A percentile compares a stretch with the other conserved stretches of the same genome.
Conservation (phyloP, 2,113 vertebrate genomes). For the Chloroceryle aenea region DNA sequence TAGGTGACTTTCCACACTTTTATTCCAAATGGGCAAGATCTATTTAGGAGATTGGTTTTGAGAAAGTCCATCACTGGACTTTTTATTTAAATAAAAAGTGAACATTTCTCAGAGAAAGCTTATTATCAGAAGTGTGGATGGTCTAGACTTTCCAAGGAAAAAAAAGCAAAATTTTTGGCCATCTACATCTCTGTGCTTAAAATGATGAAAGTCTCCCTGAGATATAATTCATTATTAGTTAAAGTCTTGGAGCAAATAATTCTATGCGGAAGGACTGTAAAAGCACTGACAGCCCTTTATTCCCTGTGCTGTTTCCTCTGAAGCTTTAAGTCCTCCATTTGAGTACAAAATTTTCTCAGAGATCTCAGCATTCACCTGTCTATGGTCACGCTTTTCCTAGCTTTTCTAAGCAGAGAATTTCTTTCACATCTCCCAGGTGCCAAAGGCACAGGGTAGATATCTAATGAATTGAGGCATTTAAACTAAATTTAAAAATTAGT, state of each 20-base stretch:
- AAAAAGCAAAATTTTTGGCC: background rate
- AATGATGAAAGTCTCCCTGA: background rate
- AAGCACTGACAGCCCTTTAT: background rate
- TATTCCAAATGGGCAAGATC: background rate
- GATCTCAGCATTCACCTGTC: background rate
- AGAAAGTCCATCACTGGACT: background rate
- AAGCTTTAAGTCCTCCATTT: background rate
- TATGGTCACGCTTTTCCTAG: background rate
- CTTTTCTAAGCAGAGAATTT: background rate
- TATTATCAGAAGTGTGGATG: background rate
- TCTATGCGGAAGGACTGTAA: background rate
- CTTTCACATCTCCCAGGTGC: background rate
- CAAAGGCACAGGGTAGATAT: background rate
- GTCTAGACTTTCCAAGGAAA: background rate
- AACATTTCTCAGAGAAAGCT: background rate
- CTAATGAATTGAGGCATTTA: background rate
- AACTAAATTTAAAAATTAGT: background rate
- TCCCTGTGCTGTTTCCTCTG: background rate
- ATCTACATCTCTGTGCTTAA: background rate
- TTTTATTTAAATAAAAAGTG: background rate
- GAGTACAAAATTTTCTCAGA: background rate
- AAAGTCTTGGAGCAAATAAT: background rate
- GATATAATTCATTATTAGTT: background rate
- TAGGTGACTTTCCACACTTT: fast-evolving
- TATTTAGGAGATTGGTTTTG: background rate